Conservation (phyloP, 2,113 vertebrate genomes). For the Cervus canadensis region DNA sequence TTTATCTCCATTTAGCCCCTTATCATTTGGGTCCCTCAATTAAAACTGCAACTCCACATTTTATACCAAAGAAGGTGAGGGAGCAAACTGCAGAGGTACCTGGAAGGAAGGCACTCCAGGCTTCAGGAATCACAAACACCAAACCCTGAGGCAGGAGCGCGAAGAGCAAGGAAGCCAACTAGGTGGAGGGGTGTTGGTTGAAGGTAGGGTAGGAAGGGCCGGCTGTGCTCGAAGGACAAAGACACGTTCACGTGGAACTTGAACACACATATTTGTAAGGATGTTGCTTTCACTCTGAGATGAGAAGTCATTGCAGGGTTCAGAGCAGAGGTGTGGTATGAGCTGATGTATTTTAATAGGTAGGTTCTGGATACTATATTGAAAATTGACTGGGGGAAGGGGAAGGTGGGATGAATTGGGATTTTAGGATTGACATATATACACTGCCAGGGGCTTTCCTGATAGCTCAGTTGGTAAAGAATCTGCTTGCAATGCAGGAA, state of each 20-base stretch:
- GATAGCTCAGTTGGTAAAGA: not conserved
- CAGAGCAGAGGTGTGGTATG: not conserved
- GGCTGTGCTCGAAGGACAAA: not conserved
- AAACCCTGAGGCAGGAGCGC: not conserved
- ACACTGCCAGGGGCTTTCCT: not conserved
- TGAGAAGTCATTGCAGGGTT: not conserved
- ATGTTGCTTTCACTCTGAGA: not conserved
- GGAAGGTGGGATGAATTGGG: not conserved
- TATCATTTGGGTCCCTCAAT: not conserved
- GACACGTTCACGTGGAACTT: not conserved
- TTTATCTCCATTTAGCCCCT: not conserved
- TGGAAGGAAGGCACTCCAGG: not conserved
- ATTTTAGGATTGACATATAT: not conserved
- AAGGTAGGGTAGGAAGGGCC: not conserved
- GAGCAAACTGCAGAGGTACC: not conserved
- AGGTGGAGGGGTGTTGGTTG: not conserved
- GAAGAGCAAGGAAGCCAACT: not conserved
- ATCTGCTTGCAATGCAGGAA: not conserved
- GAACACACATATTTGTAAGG: fast-evolving
- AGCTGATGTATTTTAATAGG: not conserved
- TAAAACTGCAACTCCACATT: not conserved
- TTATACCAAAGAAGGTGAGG: not conserved
- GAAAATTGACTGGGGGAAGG: not conserved
- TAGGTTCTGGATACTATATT: not conserved
- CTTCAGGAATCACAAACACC: not conserved